A percentile compares a stretch with the other conserved stretches of the same genome.
Evolutionary conservation across 2,797 vertebrate species (phyloP).

Genomic region (Silurus lanzhouensis): DNA sequence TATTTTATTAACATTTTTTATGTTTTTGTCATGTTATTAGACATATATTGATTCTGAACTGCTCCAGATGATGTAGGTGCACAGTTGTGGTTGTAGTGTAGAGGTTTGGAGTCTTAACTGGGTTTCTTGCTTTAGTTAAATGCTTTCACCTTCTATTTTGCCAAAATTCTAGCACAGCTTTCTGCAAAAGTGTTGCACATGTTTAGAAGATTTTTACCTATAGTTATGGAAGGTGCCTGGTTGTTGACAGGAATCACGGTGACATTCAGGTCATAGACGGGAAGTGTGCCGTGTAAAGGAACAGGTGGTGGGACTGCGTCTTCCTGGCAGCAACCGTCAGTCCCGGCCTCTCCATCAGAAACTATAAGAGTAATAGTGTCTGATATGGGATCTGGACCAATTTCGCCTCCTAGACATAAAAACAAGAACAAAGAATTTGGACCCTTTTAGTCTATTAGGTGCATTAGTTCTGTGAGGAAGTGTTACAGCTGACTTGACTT

Average conservation of each 20-base stretch:
- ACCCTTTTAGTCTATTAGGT: not conserved
- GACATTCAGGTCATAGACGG: slow-evolving; percentile 75
- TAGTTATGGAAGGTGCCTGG: slow-evolving; percentile 61
- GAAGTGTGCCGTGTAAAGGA: slow-evolving; percentile 69
- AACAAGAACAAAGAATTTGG: not conserved
- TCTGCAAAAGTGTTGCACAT: not conserved
- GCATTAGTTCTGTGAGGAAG: not conserved
- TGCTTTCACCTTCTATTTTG: not conserved
- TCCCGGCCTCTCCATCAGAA: slow-evolving; percentile 70
- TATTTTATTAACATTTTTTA: no score
- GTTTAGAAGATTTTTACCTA: slow-evolving; percentile 55
- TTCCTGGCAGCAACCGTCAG: slow-evolving; percentile 68
- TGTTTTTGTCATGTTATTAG: no score
- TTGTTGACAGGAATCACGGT: slow-evolving; percentile 75
- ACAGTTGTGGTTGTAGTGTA: no score
- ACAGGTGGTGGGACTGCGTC: slow-evolving; percentile 66
- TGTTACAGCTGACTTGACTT: not conserved
- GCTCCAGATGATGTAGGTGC: no score
- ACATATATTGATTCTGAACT: no score
- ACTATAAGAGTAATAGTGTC: slow-evolving; percentile 74
- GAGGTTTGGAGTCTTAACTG: no score
- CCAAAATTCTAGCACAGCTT: not conserved
- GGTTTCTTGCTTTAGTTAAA: no score
- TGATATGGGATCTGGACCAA: slow-evolving; percentile 59
- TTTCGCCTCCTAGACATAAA: slow-evolving; percentile 69